Evolutionary conservation across 1,140 invertebrate species (phyloP).

Genomic region (Neomicropteryx cornuta): DNA sequence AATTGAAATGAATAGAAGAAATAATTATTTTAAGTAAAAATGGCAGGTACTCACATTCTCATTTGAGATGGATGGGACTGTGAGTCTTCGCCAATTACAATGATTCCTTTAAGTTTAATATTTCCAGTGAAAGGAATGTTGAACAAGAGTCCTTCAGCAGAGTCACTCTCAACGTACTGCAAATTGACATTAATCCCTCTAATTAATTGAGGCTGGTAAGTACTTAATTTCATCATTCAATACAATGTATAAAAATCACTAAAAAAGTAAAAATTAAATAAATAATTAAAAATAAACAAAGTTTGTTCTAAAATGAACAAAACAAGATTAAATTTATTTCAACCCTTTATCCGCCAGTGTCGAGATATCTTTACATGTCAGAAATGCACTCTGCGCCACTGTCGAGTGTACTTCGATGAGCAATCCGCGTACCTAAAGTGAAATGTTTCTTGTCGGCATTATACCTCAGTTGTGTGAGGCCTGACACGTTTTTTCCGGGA

Average conservation of each 20-base stretch:
- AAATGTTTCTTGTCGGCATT: too few species aligned
- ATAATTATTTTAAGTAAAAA: too few species aligned
- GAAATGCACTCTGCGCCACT: too few species aligned
- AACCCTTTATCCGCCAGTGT: neutral
- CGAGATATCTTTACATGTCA: too few species aligned
- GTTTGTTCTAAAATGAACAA: neutral
- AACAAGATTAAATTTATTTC: neutral
- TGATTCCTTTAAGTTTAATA: slow-evolving; percentile 89
- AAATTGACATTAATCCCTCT: slow-evolving; percentile 25
- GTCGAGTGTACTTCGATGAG: too few species aligned
- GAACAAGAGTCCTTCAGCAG: slow-evolving; percentile 87
- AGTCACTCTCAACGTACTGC: slow-evolving; percentile 90
- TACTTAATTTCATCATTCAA: neutral
- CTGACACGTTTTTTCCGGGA: too few species aligned
- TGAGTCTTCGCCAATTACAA: slow-evolving; percentile 78
- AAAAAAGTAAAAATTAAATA: slow-evolving; percentile 11
- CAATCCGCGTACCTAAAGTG: too few species aligned
- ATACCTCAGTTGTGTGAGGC: too few species aligned
- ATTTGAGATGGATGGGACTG: slow-evolving; percentile 73
- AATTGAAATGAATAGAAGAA: too few species aligned
- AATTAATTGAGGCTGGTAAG: neutral
- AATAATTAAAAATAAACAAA: neutral
- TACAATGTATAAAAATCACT: too few species aligned
- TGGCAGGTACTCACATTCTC: slow-evolving; percentile 72
- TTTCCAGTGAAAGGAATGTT: slow-evolving; percentile 94